Conservation (phyloP, 2,888 invertebrate genomes). For the Acleris literana region DNA sequence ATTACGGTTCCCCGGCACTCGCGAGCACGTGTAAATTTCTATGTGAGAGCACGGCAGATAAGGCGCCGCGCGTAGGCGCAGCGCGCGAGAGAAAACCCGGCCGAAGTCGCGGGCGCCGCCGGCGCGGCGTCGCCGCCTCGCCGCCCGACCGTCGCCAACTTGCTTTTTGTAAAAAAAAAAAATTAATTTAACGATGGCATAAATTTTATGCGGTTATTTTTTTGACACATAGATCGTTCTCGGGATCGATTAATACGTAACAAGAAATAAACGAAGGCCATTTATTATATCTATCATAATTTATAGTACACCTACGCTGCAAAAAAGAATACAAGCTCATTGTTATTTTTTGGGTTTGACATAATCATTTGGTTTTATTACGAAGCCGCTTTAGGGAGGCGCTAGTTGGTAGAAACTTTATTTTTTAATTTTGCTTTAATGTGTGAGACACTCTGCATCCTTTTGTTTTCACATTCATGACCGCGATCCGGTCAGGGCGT, state of each 20-base stretch:
- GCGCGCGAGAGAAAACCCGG: constrained; percentile 56
- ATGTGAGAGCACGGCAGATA: constrained; percentile 78
- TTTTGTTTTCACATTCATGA: constrained; percentile 61
- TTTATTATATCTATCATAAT: constrained; percentile 53
- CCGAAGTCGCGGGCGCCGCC: constrained; percentile 58
- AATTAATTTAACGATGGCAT: constrained; percentile 44
- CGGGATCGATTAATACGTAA: constrained; percentile 54
- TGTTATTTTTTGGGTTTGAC: constrained; percentile 39
- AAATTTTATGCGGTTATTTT: constrained; percentile 51
- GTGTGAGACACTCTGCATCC: constrained; percentile 37
- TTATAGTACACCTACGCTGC: constrained; percentile 54
- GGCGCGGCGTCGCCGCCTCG: constrained; percentile 37
- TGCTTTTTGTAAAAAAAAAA: constrained; percentile 55
- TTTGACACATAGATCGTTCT: constrained; percentile 56
- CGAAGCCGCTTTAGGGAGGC: constrained; percentile 13
- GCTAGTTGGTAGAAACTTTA: constrained; percentile 1
- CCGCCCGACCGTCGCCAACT: constrained; percentile 49
- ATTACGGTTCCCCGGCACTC: constrained; percentile 69
- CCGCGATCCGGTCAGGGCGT: constrained; percentile 64
- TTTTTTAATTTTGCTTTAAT: constrained; percentile 17
- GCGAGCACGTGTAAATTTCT: constrained; percentile 81
- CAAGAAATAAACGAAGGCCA: constrained; percentile 58
- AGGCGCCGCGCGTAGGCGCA: constrained; percentile 68
- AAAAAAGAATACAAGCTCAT: constrained; percentile 27
- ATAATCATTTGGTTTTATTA: constrained; percentile 39